A percentile compares a stretch with the other conserved stretches of the same genome.
Conservation (phyloP, 2,797 vertebrate genomes). For the Thunnus albacares region DNA sequence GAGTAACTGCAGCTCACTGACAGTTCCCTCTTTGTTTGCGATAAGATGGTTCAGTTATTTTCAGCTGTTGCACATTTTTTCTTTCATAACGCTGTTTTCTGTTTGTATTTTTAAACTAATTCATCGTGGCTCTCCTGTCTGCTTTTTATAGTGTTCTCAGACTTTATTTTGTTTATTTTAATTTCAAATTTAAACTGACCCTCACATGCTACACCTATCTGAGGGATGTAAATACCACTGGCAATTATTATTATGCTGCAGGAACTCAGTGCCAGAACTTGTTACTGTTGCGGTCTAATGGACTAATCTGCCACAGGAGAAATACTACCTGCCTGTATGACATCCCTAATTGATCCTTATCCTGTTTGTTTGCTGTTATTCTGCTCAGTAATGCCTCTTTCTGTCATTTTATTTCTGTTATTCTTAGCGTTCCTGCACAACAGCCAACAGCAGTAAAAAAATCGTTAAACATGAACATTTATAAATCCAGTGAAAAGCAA, state of each 20-base stretch:
- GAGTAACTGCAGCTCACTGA: conserved; percentile 3
- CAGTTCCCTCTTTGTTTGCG: background rate
- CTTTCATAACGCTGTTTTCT: background rate
- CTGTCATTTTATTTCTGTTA: too few relatives aligned
- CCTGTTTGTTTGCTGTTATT: background rate
- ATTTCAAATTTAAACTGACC: too few relatives aligned
- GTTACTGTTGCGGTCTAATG: background rate
- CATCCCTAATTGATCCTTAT: too few relatives aligned
- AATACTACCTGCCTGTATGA: too few relatives aligned
- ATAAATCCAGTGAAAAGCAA: background rate
- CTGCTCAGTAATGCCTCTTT: background rate
- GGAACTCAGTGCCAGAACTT: conserved; percentile 1
- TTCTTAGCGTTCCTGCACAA: background rate
- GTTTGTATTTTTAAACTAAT: too few relatives aligned
- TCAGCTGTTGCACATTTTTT: background rate
- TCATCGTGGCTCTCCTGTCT: background rate
- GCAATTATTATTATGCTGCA: conserved; percentile 13
- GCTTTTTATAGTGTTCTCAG: background rate
- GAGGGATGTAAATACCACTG: conserved; percentile 28
- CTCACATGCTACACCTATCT: conserved; percentile 16
- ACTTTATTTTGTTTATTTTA: background rate
- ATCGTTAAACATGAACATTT: background rate
- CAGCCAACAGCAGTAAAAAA: background rate
- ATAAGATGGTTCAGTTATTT: background rate
- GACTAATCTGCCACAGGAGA: background rate